A percentile compares a stretch with the other conserved stretches of the same genome.
Conservation (phyloP, 2,888 invertebrate species). For the Acheta domesticus region DNA sequence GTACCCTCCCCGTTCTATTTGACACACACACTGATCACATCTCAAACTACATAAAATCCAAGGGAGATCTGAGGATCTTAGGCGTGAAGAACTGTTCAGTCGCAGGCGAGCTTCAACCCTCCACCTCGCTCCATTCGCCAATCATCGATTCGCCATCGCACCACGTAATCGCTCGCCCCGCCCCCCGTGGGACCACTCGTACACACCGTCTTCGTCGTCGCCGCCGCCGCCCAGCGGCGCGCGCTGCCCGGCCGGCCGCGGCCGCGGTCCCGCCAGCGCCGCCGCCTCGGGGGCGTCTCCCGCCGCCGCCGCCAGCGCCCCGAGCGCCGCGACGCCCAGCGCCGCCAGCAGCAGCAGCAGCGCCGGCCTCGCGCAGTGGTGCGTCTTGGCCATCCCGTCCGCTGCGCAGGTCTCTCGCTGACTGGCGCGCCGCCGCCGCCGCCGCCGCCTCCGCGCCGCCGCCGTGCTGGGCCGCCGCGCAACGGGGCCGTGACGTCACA, state of each 20-base stretch:
- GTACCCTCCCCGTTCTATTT: too few species aligned
- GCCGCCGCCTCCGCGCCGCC: neutral
- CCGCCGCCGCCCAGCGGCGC: neutral
- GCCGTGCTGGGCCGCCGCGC: neutral
- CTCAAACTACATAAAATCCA: too few species aligned
- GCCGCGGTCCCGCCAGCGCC: neutral
- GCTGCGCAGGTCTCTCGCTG: neutral
- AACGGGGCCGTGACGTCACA: conserved; percentile 18
- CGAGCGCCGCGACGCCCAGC: neutral
- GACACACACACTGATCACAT: too few species aligned
- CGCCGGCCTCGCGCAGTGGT: neutral
- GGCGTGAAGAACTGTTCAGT: too few species aligned
- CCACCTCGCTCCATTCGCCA: too few species aligned
- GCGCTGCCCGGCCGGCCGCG: neutral
- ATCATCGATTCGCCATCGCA: neutral
- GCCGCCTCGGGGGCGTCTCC: neutral
- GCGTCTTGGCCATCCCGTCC: neutral
- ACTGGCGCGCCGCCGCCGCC: neutral
- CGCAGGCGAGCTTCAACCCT: too few species aligned
- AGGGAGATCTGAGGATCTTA: too few species aligned
- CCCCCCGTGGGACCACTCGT: neutral
- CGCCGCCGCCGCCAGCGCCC: neutral
- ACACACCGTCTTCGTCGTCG: conserved; percentile 7
- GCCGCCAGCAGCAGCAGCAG: neutral
- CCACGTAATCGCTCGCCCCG: neutral